These are phyloP conservation scores for Agapostemon virescens DNA, from an alignment of 2,888 invertebrate genomes.

Conservation along the genomic window DNA sequence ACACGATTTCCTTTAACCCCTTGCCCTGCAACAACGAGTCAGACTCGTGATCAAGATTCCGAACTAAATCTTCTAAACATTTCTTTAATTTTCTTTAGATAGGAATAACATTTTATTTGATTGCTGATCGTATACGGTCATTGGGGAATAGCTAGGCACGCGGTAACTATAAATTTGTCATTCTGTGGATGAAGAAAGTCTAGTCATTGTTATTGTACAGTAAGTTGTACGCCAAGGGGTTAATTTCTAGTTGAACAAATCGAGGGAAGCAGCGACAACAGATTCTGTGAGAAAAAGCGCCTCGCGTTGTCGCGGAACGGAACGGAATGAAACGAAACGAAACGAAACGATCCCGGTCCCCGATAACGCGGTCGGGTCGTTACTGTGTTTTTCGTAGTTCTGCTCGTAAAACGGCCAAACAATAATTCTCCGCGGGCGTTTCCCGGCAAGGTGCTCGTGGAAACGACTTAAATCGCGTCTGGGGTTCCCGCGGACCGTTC, in stretches of 20 bases:
- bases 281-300: not conserved
- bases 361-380: not conserved
- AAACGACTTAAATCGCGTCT: constrained; percentile 51
- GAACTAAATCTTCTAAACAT: too few relatives aligned
- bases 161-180: too few relatives aligned
- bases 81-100: too few relatives aligned
- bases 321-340: constrained; percentile 1
- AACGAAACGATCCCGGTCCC: constrained; percentile 9
- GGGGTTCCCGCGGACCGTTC: constrained; percentile 9
- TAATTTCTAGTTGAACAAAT: not conserved
- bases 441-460: constrained; percentile 24
- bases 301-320: not conserved
- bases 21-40: too few relatives aligned
- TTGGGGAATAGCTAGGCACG: too few relatives aligned
- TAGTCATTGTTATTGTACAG: too few relatives aligned
- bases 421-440: constrained; percentile 34
- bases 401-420: constrained; percentile 25
- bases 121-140: too few relatives aligned
- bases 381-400: constrained; percentile 23
- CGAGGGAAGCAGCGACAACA: not conserved
- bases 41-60: too few relatives aligned
- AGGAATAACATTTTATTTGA: too few relatives aligned
- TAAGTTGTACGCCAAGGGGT: too few relatives aligned
- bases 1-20: too few relatives aligned
- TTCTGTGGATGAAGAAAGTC: too few relatives aligned